These are phyloP conservation scores for Flexamia atlantica DNA, from an alignment of 2,888 invertebrate species.

Conservation along the genomic window DNA sequence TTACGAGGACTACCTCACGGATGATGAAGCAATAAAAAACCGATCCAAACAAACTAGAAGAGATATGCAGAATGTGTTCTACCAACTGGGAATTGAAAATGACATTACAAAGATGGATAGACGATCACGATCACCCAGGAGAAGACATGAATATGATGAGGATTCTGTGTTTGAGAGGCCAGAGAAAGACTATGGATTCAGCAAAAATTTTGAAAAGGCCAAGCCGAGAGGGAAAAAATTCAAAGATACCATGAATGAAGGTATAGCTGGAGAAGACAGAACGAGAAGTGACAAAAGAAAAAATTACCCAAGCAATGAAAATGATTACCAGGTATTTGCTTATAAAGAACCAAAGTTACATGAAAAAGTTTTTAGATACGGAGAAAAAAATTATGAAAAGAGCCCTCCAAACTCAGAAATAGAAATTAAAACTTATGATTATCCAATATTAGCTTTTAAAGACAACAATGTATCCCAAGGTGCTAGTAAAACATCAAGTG, in stretches of 20 bases:
- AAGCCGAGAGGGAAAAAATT: neutral
- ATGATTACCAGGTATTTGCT: conserved; percentile 18
- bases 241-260: neutral
- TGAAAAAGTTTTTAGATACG: conserved; percentile 13
- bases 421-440: conserved; percentile 18
- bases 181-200: neutral
- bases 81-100: conserved; percentile 1
- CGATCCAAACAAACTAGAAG: neutral
- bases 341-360: conserved; percentile 16
- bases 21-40: neutral
- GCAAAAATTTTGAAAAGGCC: neutral
- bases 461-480: neutral
- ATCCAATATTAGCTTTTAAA: conserved; percentile 46
- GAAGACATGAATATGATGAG: neutral
- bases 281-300: neutral
- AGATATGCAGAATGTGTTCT: conserved; percentile 1
- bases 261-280: neutral
- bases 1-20: neutral
- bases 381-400: neutral
- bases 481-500: conserved; percentile 5
- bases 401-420: conserved; percentile 9
- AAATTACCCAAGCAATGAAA: neutral
- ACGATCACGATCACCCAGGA: neutral
- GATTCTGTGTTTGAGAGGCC: neutral
- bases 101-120: neutral